phyloP scores from a whole-genome alignment of 37 sponge, comb jelly and placozoan species.

The Hexactinellida sp. region DNA sequence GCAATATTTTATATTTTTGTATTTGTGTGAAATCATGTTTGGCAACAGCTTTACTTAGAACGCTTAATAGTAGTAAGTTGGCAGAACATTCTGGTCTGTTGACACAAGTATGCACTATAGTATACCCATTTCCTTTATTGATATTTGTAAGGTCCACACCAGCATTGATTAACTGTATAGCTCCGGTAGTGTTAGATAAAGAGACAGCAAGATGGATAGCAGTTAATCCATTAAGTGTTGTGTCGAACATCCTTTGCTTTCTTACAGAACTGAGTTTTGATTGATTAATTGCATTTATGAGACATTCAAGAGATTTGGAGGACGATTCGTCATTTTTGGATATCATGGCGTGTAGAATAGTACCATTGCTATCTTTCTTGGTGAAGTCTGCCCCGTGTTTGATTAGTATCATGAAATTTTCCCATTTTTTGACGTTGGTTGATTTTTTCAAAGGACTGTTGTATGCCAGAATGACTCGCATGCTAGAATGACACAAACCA shows the following conservation, averaged over 20 bases:
- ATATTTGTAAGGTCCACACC: neutral
- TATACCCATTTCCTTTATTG: neutral
- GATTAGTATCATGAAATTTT: neutral
- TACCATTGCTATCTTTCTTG: neutral
- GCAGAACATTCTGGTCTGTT: neutral
- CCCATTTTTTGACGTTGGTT: neutral
- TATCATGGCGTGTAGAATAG: neutral
- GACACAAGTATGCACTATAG: neutral
- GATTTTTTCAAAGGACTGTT: neutral
- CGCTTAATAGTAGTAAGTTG: neutral
- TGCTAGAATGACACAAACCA: too few species aligned
- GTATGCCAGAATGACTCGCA: too few species aligned
- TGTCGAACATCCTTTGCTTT: neutral
- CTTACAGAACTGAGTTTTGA: neutral
- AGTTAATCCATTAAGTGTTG: neutral
- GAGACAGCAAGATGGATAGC: neutral
- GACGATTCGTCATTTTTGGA: neutral
- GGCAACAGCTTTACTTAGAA: neutral
- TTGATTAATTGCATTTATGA: neutral
- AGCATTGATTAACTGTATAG: neutral
- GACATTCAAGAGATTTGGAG: neutral
- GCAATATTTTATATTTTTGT: neutral
- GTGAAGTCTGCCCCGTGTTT: constrained; percentile 1
- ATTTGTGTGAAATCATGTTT: neutral
- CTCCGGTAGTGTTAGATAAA: neutral